Base-by-base conservation (phyloP, 2,888 invertebrate species). In the Meandrusa payeni region DNA sequence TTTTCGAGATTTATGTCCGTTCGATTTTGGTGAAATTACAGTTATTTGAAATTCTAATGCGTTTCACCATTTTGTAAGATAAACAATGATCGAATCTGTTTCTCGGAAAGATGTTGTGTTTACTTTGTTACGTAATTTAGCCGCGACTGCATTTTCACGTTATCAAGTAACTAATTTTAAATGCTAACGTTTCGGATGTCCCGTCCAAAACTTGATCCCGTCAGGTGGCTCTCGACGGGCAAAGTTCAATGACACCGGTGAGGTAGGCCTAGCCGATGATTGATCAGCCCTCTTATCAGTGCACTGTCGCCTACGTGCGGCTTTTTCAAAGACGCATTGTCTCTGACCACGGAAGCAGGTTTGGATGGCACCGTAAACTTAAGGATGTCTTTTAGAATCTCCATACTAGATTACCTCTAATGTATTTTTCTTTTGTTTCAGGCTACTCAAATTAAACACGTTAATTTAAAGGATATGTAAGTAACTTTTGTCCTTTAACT, bases 231-330 rank as follows among this genome's bases (percentile, higher is more conserved):
- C 65, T 58, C 63, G 63, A 48, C 62, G 66, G 57, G 54, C 57
- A 54, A 55, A 70, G 86, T 71, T 85, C 86, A 68, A 71, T 69
- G 83, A 76, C 83, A 68, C 76, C 76, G 76, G 79, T 74, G 80
- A 77, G 85, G 83, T 77, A 76, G 80, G 81, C 76, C 80, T 64
- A 64, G 65, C 60, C 68, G 70, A 82, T 87, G 87, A 87, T 87
- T 85, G 87, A 87, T 87, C 81, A 80, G 71, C 61, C 60, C 69
- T 73, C 82, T 85, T 86, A 86, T 86, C 87, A 83, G 64, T 61
- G 64, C 69, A 64, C 67, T 76, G 82, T 82, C 82, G 79, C 80
- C 82, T 79, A 77, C 76, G 71, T 72, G 75, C 83, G 87, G 85
- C 80, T 58, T 67, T 66, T 74, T 85, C 86, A 86, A 87, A 86